A percentile compares a stretch with the other conserved stretches of the same genome.
Evolutionary conservation across 1,140 invertebrate genomes (phyloP).

Genomic region (Penaeus japonicus): DNA sequence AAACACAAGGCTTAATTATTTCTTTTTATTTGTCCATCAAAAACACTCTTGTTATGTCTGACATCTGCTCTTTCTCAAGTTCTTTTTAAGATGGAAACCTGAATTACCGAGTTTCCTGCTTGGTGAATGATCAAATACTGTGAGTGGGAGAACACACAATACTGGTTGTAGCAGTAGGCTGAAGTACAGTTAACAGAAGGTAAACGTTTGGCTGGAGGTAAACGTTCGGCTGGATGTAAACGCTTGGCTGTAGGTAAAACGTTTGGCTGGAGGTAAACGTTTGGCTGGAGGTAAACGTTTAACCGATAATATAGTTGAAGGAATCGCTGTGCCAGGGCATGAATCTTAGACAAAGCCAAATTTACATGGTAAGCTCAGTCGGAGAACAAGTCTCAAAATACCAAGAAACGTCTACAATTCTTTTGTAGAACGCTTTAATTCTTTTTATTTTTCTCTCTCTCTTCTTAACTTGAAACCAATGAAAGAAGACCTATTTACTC

Average conservation of each 20-base stretch:
- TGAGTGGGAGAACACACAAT: constrained; percentile 35
- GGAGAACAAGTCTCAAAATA: no score
- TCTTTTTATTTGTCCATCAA: constrained; percentile 45
- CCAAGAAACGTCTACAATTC: no score
- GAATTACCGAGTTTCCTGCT: constrained; percentile 23
- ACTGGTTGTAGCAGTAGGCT: constrained; percentile 24
- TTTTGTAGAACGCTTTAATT: no score
- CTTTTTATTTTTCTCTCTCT: neutral
- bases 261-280: neutral
- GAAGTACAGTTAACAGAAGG: constrained; percentile 19
- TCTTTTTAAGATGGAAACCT: constrained; percentile 16
- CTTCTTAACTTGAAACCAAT: neutral
- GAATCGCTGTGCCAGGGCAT: no score
- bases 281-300: neutral
- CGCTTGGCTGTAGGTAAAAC: no score
- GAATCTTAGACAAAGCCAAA: no score
- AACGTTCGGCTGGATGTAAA: no score
- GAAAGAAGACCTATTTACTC: neutral
- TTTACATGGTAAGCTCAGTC: no score
- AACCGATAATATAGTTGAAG: no score
- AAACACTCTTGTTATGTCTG: constrained; percentile 46
- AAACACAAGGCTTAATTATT: neutral
- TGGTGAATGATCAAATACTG: constrained; percentile 28
- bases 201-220: no score
- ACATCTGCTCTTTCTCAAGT: constrained; percentile 31